Base-by-base conservation (phyloP, 2,113 vertebrate species). In the Hemiprocne comata region DNA sequence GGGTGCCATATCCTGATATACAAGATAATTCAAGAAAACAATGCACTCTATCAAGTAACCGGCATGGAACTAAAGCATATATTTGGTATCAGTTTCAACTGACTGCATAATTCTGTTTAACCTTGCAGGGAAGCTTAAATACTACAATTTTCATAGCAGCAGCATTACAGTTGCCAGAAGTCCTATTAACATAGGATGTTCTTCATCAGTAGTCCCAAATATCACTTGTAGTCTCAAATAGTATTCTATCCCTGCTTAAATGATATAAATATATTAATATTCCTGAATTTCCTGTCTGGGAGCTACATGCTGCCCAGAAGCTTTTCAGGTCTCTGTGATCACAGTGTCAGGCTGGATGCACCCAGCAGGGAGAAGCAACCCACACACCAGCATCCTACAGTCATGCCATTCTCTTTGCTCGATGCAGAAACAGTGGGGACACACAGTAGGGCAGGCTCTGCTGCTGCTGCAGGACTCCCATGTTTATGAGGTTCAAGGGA, bases 391-490 rank as follows among this genome's bases (percentile, higher is more conserved):
- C 16, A 29, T 11, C 65, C n/a, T 1, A 13, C 25, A 8, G 13
- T 8, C 3, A 4, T 2, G 23, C 28, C 20, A 1, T 50, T 25
- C 34, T 31, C 18, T 10, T 7, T 4, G 40, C 28, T 29, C 1
- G 0, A 17, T 2, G 6, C 11, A 67, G 33, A 16, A 62, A 31
- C 9, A 34, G 14, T 2, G 0, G 51, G 9, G 25, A n/a, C 44
- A 58, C 26, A 17, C 44, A 42, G 16, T 23, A 13, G 21, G 23
- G 16, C 36, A 34, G 29, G n/a, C 31, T 36, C 67, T 51, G n/a
- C 28, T 17, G 40, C 40, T n/a, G 19, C 73, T 28, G 21, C 23
- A 11, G 46, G 53, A 50, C 42, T 28, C 18, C 7, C 5, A 2
- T 11, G 17, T 26, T 21, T 3, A 36, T 1, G 11, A 18, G 29